Percentiles rank a stretch among this genome's conserved stretches.
Evolutionary conservation across 2,797 vertebrate genomes (phyloP).

Genomic region (Luscinia luscinia): DNA sequence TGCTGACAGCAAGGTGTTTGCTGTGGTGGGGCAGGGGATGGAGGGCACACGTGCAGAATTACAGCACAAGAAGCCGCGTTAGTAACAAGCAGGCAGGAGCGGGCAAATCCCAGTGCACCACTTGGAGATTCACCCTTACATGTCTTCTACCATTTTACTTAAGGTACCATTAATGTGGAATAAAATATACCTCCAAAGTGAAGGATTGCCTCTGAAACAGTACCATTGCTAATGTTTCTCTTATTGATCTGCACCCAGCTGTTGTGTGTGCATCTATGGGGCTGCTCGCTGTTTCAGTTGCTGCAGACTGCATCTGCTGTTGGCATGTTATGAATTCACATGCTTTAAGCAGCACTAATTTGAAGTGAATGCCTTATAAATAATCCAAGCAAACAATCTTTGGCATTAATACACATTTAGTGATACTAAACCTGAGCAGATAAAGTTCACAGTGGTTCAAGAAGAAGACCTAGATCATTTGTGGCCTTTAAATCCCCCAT

Average conservation of each 20-base stretch:
- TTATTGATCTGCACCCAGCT: slow-evolving; percentile 57
- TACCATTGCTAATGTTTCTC: slow-evolving; percentile 41
- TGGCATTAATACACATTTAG: slow-evolving; percentile 69
- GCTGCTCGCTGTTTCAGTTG: background rate
- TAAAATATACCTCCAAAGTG: slow-evolving; percentile 57
- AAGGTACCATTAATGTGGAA: slow-evolving; percentile 39
- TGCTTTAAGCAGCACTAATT: slow-evolving; percentile 66
- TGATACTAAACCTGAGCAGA: slow-evolving; percentile 56
- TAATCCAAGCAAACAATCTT: slow-evolving; percentile 65
- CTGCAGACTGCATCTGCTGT: slow-evolving; percentile 48
- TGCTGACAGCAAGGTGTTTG: background rate
- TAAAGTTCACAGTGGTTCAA: slow-evolving; percentile 52
- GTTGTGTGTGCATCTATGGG: background rate
- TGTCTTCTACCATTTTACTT: slow-evolving; percentile 55
- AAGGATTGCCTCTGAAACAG: slow-evolving; percentile 49
- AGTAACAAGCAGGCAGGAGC: background rate
- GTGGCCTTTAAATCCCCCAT: background rate
- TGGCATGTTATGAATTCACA: slow-evolving; percentile 57
- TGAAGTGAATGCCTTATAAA: slow-evolving; percentile 75
- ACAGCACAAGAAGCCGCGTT: background rate
- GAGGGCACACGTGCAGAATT: background rate
- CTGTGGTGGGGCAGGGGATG: background rate
- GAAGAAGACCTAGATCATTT: slow-evolving; percentile 41
- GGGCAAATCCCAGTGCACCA: background rate
- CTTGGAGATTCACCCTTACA: slow-evolving; percentile 27